A percentile compares a stretch with the other conserved stretches of the same genome.
phyloP scores from a whole-genome alignment of 1,140 invertebrate genomes.

The Heliconius eleuchia region DNA sequence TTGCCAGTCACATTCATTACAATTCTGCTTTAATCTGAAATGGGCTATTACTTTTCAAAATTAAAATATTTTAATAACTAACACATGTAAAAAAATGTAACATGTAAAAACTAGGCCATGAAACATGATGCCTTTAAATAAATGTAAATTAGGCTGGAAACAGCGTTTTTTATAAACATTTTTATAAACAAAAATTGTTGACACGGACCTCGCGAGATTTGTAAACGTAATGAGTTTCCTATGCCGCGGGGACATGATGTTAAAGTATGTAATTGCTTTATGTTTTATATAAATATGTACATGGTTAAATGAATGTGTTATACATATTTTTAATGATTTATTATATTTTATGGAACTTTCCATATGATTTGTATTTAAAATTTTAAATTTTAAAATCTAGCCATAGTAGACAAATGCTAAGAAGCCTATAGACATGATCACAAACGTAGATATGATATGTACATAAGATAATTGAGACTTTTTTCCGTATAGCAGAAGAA shows the following conservation, averaged over 20 bases:
- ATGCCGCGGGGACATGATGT: neutral
- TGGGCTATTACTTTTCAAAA: neutral
- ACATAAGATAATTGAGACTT: too few relatives aligned
- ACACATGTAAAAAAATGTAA: neutral
- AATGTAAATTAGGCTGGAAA: conserved; percentile 5
- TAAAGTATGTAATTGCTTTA: neutral
- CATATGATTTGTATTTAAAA: too few relatives aligned
- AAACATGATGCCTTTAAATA: neutral
- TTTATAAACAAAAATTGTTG: neutral
- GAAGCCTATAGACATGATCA: too few relatives aligned
- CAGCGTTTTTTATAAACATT: neutral
- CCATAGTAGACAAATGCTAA: too few relatives aligned
- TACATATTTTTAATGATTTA: neutral
- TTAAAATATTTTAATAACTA: neutral
- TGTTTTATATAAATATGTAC: neutral
- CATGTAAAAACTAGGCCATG: neutral
- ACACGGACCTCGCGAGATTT: neutral
- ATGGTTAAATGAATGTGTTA: neutral
- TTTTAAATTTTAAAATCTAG: too few relatives aligned
- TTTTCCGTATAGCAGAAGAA: too few relatives aligned
- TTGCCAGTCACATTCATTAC: too few relatives aligned
- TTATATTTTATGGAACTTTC: too few relatives aligned
- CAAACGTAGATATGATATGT: too few relatives aligned
- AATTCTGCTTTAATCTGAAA: too few relatives aligned
- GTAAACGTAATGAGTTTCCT: neutral